Conservation (phyloP, 2,888 invertebrate species). For the Cryptus viduatorius region DNA sequence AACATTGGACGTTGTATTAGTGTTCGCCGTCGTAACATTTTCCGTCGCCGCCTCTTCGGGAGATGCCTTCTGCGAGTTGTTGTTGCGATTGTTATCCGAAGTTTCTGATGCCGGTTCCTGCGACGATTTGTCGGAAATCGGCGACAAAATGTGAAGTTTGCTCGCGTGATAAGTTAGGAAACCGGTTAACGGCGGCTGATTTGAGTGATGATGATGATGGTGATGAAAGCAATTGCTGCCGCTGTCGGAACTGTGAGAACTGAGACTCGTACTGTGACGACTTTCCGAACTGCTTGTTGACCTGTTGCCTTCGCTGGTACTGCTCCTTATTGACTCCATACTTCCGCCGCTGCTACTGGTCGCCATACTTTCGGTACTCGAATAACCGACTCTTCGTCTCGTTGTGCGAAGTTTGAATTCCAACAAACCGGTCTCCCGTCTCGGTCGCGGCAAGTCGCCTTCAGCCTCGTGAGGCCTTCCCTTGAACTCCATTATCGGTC, state of each 20-base stretch:
- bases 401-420: conserved; percentile 88
- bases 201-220: conserved; percentile 86
- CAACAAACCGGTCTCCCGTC: conserved; percentile 85
- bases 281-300: conserved; percentile 95
- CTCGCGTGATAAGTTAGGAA: conserved; percentile 90
- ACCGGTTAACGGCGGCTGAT: conserved; percentile 86
- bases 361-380: conserved; percentile 95
- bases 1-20: conserved; percentile 74
- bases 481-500: conserved; percentile 91
- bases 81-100: conserved; percentile 92
- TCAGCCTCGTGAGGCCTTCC: conserved; percentile 87
- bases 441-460: conserved; percentile 75
- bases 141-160: conserved; percentile 94
- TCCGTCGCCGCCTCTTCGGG: conserved; percentile 88
- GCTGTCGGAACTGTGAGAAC: conserved; percentile 94
- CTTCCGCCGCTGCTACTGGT: conserved; percentile 95
- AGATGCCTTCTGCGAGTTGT: conserved; percentile 92
- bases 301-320: conserved; percentile 94
- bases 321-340: conserved; percentile 94
- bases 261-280: conserved; percentile 92
- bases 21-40: conserved; percentile 71
- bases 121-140: conserved; percentile 95
- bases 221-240: conserved; percentile 88
- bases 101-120: conserved; percentile 94
- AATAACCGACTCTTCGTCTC: conserved; percentile 88